These are phyloP conservation scores for Pterocles orientalis DNA, from an alignment of 2,113 vertebrate genomes.

Conservation along the genomic window DNA sequence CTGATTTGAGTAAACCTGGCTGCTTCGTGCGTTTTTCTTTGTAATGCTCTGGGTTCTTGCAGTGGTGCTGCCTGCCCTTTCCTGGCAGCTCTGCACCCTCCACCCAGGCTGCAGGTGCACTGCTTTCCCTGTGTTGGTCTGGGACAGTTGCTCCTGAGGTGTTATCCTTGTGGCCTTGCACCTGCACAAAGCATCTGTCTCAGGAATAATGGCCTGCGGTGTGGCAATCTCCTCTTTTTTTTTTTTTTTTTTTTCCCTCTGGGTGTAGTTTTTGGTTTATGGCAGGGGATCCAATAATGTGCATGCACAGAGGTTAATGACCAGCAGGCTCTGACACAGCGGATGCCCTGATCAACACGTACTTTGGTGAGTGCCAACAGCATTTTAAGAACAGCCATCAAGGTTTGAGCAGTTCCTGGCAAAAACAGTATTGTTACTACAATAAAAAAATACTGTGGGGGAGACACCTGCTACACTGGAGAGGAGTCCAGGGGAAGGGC, in stretches of 20 bases:
- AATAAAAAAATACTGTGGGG: background rate
- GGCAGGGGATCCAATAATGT: background rate
- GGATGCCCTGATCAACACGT: background rate
- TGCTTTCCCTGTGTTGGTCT: too few species aligned
- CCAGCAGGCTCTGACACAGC: background rate
- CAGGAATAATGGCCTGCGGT: background rate
- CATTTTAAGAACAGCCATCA: background rate
- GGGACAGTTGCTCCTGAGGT: fast-evolving
- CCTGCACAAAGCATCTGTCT: background rate
- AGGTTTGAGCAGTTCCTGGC: background rate
- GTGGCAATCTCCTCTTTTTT: background rate
- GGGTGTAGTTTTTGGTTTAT: background rate
- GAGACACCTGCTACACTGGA: background rate
- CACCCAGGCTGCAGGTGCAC: fast-evolving
- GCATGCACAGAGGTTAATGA: background rate
- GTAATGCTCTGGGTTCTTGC: background rate
- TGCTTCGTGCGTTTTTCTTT: background rate
- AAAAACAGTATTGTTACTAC: background rate
- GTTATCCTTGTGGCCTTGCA: background rate
- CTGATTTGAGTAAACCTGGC: background rate
- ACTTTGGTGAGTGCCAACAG: background rate
- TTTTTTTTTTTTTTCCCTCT: fast-evolving
- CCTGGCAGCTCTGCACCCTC: background rate
- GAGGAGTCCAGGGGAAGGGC: background rate
- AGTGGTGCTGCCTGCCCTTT: background rate